Conservation (phyloP, 2,797 vertebrate genomes). For the Myotis daubentonii region DNA sequence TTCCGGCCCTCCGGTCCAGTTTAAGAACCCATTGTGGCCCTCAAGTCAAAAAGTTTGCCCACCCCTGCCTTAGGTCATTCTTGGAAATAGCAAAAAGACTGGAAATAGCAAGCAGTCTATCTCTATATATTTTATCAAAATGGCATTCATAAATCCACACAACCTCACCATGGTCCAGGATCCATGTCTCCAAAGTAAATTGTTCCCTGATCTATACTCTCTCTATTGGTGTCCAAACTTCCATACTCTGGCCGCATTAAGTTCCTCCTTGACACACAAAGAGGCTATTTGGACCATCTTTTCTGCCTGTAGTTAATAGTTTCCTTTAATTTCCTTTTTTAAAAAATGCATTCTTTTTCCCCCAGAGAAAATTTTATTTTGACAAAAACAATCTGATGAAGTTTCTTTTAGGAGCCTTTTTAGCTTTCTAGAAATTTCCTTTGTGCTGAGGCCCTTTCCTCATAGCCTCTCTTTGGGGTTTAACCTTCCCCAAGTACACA, state of each 20-base stretch:
- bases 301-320: background rate
- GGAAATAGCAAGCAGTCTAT: background rate
- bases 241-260: background rate
- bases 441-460: background rate
- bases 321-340: slow-evolving; percentile 7
- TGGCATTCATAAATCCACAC: background rate
- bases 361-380: slow-evolving; percentile 17
- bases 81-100: background rate
- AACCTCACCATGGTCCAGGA: background rate
- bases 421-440: slow-evolving; percentile 17
- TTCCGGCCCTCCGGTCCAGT: no score
- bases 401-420: background rate
- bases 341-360: background rate
- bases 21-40: no score
- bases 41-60: no score
- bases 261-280: slow-evolving; percentile 15
- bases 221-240: background rate
- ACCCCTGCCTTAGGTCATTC: background rate
- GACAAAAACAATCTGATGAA: background rate
- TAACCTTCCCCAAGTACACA: background rate
- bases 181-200: background rate
- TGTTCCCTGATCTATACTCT: background rate
- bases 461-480: background rate
- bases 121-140: background rate
- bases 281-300: background rate